These are phyloP conservation scores for Ia io DNA, from an alignment of 2,113 vertebrate genomes.

Conservation along the genomic window DNA sequence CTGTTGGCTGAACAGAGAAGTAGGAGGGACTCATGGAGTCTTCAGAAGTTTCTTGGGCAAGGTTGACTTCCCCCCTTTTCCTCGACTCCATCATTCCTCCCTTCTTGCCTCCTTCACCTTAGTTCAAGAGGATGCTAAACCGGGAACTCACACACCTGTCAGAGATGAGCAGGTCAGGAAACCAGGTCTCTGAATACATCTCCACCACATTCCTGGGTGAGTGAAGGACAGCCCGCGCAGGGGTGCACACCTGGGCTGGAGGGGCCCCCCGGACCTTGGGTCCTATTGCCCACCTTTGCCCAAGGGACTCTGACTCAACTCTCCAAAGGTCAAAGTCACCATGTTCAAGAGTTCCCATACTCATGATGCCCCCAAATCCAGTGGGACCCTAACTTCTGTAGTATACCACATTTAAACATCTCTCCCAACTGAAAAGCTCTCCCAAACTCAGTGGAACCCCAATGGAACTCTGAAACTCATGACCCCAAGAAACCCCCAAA, in stretches of 20 bases:
- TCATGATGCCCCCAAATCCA: neutral
- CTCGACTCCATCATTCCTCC: neutral
- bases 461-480: neutral
- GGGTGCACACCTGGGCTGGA: neutral
- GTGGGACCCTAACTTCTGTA: neutral
- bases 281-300: neutral
- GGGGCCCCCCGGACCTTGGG: too few species aligned
- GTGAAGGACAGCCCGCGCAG: neutral
- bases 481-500: neutral
- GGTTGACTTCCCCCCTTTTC: neutral
- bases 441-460: neutral
- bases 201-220: slow-evolving; percentile 93
- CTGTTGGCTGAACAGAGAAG: neutral
- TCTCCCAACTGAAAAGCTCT: neutral
- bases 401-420: neutral
- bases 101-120: slow-evolving; percentile 20
- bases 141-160: slow-evolving; percentile 94
- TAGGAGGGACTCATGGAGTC: neutral
- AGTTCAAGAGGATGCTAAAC: slow-evolving; percentile 96
- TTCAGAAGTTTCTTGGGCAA: neutral
- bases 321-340: neutral
- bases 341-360: neutral
- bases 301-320: neutral
- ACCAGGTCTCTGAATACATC: slow-evolving; percentile 97
- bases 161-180: slow-evolving; percentile 96